Evolutionary conservation across 2,797 vertebrate species (phyloP), one percentile per base, ranked within the genome.

Genomic region (Nasua narica): DNA sequence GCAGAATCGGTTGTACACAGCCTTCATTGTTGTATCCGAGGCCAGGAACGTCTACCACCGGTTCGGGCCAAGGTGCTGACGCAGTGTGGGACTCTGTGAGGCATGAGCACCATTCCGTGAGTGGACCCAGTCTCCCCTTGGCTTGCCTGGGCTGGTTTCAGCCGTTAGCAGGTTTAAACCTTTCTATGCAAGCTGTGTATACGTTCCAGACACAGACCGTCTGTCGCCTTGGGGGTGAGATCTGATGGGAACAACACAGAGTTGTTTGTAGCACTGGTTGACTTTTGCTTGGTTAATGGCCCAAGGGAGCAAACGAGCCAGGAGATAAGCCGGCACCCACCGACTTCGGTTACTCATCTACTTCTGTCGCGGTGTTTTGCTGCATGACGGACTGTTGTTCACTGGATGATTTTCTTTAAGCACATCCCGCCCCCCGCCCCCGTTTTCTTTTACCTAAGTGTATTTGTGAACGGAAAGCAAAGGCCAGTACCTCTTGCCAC

Each of bases 61-160:
- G 37, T 32, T 50, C 13, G 15, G 35, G 77, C 27, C 91, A 58
- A 35, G 27, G 5, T 15, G 5, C 4, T 19, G 60, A 86, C 4
- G 29, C 11, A 2, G 18, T 23, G 82, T 15, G 72, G 13, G 94
- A 60, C 27, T 32, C 74, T 15, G 8, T 21, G 35, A 48, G 56
- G 35, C 35, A 0, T n/a, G 87, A 35, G 21, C 5, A 0, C 21
- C 27, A 3, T 23, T 27, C 50, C 52, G 2, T 23, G n/a, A 0
- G 2, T 10, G 67, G 58, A 10, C 62, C 18, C 15, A 8, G 0
- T 29, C 83, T 79, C 43, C 46, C 13, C 27, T 54, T n/a, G 29
- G 43, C 54, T 60, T 60, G 29, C 46, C 50, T 48, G 81, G 52
- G 46, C 77, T 77, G 77, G 77, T 60, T 88, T 85, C 37, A 95